Base-by-base conservation (phyloP, 2,888 invertebrate species). In the Anthrax anthrax region DNA sequence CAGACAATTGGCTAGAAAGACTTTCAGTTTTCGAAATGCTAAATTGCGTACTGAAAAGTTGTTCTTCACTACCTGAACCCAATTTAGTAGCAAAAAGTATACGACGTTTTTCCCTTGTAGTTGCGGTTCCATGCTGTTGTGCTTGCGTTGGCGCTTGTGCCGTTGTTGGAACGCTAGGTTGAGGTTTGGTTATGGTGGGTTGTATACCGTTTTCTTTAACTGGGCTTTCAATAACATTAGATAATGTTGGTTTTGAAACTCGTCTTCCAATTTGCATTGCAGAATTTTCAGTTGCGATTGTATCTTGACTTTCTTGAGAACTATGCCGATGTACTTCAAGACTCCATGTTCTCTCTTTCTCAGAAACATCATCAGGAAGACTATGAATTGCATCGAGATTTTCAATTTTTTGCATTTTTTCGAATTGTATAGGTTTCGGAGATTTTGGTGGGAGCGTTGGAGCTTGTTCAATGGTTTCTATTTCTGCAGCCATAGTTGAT, bases 1-100 rank as follows among this genome's bases (percentile, higher is more conserved):
- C 76, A 3, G 77, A 77, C 41, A 77, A 71, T 58, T 77, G 77
- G 55, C 77, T 77, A 14, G 75, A 74, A 32, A 76, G 71, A 58
- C 77, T 77, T 50, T 77, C 77, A 6, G 77, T 78, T 59, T 77
- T 77, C 1, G 77, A 77, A 54, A 78, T 71, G 58, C 77, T 77
- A 54, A 78, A 73, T 55, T 77, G 77, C 4, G 77, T 77, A 55
- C 77, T 75, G 60, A 82, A 82, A 40, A 81, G 72, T 63, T 80
- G 80, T 56, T 81, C 81, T 58, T 75, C 72, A 57, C 78, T 80
- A 18, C 69, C 69, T 0, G 67, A 67, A 29, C 81, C 81, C 39
- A 82, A 69, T 53, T 78, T 74, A 10, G 81, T 82, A 46, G 77
- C 76, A 60, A 82, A 82, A 44, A 80, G 70, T 41, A 81, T 64